phyloP scores from a whole-genome alignment of 2,888 invertebrate genomes.

The Euclidia mi region DNA sequence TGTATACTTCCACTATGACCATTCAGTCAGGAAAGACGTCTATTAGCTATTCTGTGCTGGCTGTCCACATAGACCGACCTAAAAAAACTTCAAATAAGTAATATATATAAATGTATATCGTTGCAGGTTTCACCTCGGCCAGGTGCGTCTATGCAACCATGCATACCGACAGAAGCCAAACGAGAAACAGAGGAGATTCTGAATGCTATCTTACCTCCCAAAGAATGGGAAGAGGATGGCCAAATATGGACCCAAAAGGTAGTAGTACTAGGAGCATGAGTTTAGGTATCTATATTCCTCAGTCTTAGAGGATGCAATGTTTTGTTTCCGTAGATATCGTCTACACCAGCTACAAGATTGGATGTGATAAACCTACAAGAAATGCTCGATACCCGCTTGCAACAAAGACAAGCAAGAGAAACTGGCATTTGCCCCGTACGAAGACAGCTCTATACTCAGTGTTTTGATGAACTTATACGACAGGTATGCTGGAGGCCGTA shows the following conservation, averaged over 20 bases:
- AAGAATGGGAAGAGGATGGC: conserved; percentile 98
- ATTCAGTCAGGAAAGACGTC: no score
- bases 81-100: no score
- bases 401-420: conserved; percentile 98
- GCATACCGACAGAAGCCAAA: conserved; percentile 91
- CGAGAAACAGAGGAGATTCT: conserved; percentile 97
- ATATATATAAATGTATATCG: no score
- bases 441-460: conserved; percentile 98
- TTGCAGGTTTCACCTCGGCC: conserved; percentile 74
- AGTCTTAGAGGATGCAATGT: no score
- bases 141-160: conserved; percentile 86
- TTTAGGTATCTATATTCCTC: no score
- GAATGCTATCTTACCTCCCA: conserved; percentile 97
- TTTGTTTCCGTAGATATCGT: conserved; percentile 92
- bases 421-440: conserved; percentile 99
- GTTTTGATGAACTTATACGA: conserved; percentile 93
- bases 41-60: no score
- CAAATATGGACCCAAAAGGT: conserved; percentile 97
- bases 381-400: conserved; percentile 96
- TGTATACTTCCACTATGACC: no score
- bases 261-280: no score
- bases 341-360: conserved; percentile 98
- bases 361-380: conserved; percentile 99
- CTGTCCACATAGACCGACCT: no score
- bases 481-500: conserved; percentile 66